Conservation (phyloP, 2,113 vertebrate genomes). For the Xyliphius kryptos region DNA sequence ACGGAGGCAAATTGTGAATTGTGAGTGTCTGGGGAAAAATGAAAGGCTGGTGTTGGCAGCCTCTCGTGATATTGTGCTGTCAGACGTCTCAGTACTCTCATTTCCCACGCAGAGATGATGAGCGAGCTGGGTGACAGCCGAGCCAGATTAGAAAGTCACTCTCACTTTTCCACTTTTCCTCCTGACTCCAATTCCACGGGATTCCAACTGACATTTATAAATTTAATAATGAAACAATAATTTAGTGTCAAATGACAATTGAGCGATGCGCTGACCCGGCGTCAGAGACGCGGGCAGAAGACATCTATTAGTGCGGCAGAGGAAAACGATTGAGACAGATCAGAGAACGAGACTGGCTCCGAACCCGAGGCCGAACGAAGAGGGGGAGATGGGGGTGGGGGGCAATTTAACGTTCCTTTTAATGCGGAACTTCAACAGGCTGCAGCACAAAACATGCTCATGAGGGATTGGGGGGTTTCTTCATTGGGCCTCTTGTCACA, state of each 20-base stretch:
- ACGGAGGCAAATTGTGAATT: not conserved
- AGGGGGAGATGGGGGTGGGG: not conserved
- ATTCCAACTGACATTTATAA: constrained; percentile 49
- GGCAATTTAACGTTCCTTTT: no score
- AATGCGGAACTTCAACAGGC: no score
- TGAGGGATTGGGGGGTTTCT: no score
- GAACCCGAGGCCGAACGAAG: no score
- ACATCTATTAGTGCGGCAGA: constrained; percentile 7
- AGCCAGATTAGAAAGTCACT: constrained; percentile 49
- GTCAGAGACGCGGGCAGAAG: not conserved
- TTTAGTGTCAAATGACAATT: constrained; percentile 48
- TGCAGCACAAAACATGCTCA: no score
- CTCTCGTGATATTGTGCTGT: constrained; percentile 69
- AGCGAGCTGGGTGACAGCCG: constrained; percentile 55
- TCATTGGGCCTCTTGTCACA: no score
- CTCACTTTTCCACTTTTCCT: constrained; percentile 26
- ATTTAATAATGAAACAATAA: constrained; percentile 61
- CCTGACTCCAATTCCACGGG: constrained; percentile 14
- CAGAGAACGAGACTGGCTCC: constrained; percentile 31
- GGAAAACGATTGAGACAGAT: not conserved
- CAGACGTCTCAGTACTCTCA: constrained; percentile 63
- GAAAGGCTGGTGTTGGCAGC: constrained; percentile 59
- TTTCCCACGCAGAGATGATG: constrained; percentile 65
- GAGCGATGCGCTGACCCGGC: constrained; percentile 44
- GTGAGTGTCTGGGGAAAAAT: constrained; percentile 52